Evolutionary conservation across 2,888 invertebrate species (phyloP).

Genomic region (Pecten maximus): DNA sequence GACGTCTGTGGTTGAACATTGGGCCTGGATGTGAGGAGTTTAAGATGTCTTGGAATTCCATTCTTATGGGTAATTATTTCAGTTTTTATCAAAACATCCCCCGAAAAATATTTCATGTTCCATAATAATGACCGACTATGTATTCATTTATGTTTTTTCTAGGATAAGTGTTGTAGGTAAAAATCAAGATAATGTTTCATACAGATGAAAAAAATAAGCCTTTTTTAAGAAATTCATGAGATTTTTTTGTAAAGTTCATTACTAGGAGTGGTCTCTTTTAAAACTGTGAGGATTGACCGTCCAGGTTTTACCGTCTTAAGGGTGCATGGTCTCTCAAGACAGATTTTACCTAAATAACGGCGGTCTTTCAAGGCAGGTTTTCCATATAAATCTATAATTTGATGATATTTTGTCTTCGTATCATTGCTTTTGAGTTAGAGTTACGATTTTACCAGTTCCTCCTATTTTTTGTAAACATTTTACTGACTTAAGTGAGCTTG

Average conservation of each 20-base stretch:
- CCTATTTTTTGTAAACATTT: background rate
- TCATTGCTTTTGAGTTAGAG: too few relatives aligned
- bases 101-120: background rate
- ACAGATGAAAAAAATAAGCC: too few relatives aligned
- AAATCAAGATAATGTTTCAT: too few relatives aligned
- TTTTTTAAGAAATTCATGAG: too few relatives aligned
- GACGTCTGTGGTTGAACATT: background rate
- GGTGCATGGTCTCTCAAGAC: background rate
- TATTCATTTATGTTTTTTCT: background rate
- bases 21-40: background rate
- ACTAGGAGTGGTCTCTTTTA: background rate
- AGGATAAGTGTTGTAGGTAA: too few relatives aligned
- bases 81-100: background rate
- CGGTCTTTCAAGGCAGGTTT: background rate
- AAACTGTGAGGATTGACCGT: background rate
- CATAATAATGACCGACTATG: too few relatives aligned
- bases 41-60: background rate
- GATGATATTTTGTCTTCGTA: too few relatives aligned
- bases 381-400: too few relatives aligned
- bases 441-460: too few relatives aligned
- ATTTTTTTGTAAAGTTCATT: too few relatives aligned
- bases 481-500: background rate
- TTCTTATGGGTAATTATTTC: slow-evolving; percentile 1
- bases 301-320: background rate
- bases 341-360: background rate